Base-by-base conservation (phyloP, 2,888 invertebrate species). In the Myathropa florea region DNA sequence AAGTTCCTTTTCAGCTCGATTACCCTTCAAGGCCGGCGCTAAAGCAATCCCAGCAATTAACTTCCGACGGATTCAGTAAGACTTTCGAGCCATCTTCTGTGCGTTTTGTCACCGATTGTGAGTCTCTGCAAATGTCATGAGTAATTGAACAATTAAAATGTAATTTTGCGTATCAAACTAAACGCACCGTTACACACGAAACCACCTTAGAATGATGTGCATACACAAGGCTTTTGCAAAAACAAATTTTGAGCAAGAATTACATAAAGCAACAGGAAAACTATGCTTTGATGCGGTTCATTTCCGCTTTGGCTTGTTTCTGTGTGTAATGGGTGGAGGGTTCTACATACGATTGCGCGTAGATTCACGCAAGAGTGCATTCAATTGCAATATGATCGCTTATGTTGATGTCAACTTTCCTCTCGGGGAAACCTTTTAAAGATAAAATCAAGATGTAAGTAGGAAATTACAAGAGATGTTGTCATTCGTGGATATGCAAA, bases 171-270 rank as follows among this genome's bases (percentile, higher is more conserved):
- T 78, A 72, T 67, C 36, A 59, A 46, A 21, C 67, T 68, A 67
- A 73, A 78, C 72, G 78, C 83, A 75, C 72, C 78, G 78, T 57
- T 73, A 68, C 83, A 83, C 83, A 67, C 28, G 67, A 18, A 77
- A 77, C 18, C 28, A 18, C 12, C 21, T 60, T 68, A 46, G 46
- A 46, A 46, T 46, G 18, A 46, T 46, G 46, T 18, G 46, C 18
- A 18, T 18, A 18, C 46, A 18, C 46, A 46, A 46, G n/a, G 46
- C 46, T 46, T 46, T 46, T 46, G 46, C 46, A 46, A 7, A 46
- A 18, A 46, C 57, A 23, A 57, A 24, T 23, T 57, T 78, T 53
- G 30, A 61, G 53, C 26, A 57, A 75, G 18, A 28, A 26, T 82
- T 71, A 70, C 46, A 65, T 59, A 82, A 82, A 26, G 23, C 24